Evolutionary conservation across 2,113 vertebrate species (phyloP).

Genomic region (Mastomys coucha): DNA sequence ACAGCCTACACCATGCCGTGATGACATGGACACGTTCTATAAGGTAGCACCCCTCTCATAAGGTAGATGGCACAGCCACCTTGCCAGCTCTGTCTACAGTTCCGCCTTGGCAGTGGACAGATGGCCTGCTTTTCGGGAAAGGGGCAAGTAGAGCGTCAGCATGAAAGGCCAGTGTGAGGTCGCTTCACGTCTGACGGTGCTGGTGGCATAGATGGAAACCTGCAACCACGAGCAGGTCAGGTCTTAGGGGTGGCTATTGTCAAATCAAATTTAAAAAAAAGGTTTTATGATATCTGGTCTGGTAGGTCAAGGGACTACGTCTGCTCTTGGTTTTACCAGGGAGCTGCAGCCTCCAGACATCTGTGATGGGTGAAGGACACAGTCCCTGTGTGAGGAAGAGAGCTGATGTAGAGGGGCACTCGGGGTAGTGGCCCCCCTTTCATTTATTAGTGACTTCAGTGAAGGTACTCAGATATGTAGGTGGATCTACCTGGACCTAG

Average conservation of each 20-base stretch:
- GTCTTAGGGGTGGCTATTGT: neutral
- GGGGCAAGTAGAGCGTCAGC: neutral
- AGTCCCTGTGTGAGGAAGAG: neutral
- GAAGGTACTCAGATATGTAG: neutral
- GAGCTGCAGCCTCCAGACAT: fast-evolving
- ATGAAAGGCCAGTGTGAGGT: neutral
- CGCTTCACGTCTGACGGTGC: neutral
- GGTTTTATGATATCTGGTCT: neutral
- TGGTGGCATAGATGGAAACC: neutral
- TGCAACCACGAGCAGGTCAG: neutral
- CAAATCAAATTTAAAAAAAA: neutral
- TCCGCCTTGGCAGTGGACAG: neutral
- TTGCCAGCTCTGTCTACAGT: neutral
- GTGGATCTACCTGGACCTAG: neutral
- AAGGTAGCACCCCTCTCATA: neutral
- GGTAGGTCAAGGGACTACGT: neutral
- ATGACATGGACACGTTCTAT: neutral
- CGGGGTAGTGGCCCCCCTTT: neutral
- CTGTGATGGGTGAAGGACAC: neutral
- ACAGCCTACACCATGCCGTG: neutral
- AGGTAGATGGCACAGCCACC: no score
- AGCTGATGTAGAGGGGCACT: neutral
- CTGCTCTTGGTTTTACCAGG: neutral
- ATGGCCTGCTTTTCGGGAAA: neutral
- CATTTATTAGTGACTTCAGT: neutral